Evolutionary conservation across 2,888 invertebrate genomes (phyloP).

Genomic region (Volucella bombylans): DNA sequence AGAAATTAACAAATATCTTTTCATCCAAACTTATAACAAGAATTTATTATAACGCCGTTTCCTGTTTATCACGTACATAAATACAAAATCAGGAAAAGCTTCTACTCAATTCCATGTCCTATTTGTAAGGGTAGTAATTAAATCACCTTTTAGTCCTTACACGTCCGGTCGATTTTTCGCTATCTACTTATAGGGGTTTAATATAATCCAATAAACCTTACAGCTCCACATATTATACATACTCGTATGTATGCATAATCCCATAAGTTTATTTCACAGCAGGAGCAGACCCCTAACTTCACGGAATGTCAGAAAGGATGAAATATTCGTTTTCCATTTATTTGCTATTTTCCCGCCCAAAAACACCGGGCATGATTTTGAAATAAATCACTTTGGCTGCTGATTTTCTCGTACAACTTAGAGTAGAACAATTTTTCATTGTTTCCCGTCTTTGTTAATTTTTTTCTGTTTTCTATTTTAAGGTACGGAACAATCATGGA

Average conservation of each 20-base stretch:
- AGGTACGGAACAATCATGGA: conserved; percentile 69
- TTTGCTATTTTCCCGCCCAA: conserved; percentile 24
- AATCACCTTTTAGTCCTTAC: conserved; percentile 31
- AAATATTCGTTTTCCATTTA: conserved; percentile 60
- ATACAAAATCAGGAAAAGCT: neutral
- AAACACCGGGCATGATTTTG: conserved; percentile 53
- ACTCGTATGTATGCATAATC: conserved; percentile 28
- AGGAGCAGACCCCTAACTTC: conserved; percentile 26
- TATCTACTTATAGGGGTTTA: conserved; percentile 14
- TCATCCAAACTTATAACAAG: no score
- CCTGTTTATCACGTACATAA: neutral
- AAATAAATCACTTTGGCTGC: conserved; percentile 53
- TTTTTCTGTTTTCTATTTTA: conserved; percentile 18
- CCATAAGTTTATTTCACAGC: conserved; percentile 61
- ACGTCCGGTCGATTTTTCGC: conserved; percentile 21
- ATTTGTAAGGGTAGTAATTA: conserved; percentile 47
- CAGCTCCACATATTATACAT: conserved; percentile 22
- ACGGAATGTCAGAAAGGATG: conserved; percentile 40
- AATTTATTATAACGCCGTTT: neutral
- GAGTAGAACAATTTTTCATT: conserved; percentile 52
- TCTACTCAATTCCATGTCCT: conserved; percentile 3
- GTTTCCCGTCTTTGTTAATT: conserved; percentile 32
- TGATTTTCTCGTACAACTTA: conserved; percentile 35
- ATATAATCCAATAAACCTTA: conserved; percentile 54
- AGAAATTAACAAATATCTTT: no score